Conservation (phyloP, 2,113 vertebrate species). For the Brachirus orientalis region DNA sequence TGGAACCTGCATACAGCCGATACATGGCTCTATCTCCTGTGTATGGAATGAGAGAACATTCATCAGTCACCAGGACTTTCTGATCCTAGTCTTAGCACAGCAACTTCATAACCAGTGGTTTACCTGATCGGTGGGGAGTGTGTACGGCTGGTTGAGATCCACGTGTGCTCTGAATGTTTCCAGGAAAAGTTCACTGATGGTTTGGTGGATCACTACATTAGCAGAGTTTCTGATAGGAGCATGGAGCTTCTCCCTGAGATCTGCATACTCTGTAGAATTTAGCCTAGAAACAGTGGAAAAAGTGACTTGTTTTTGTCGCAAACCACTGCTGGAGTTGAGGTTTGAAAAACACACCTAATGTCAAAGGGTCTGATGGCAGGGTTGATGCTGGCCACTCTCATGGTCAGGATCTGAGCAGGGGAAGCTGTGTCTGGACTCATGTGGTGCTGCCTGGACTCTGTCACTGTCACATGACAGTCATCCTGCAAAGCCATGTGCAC, state of each 20-base stretch:
- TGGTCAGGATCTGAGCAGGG: conserved; percentile 91
- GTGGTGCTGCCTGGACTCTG: conserved; percentile 88
- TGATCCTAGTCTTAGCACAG: neutral
- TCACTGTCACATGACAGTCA: conserved; percentile 89
- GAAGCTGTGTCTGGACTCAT: conserved; percentile 87
- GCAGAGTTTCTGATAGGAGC: conserved; percentile 89
- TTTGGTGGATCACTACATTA: conserved; percentile 93
- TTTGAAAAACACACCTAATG: conserved; percentile 83
- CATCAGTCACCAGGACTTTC: neutral
- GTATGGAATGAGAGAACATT: neutral
- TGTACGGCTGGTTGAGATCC: conserved; percentile 87
- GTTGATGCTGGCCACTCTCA: conserved; percentile 86
- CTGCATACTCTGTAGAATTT: conserved; percentile 90
- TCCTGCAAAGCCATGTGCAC: conserved; percentile 88
- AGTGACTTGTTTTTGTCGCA: neutral
- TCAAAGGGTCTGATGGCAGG: conserved; percentile 84
- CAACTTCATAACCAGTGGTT: neutral
- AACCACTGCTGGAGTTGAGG: neutral
- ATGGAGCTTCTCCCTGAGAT: conserved; percentile 89
- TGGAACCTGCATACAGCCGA: conserved; percentile 92
- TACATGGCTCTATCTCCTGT: conserved; percentile 91
- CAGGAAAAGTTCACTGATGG: conserved; percentile 92
- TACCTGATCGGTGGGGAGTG: conserved; percentile 87
- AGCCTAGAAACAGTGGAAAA: conserved; percentile 77
- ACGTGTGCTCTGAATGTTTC: conserved; percentile 92